These are phyloP conservation scores for Ursus arctos DNA, from an alignment of 2,113 vertebrate species.

Conservation along the genomic window DNA sequence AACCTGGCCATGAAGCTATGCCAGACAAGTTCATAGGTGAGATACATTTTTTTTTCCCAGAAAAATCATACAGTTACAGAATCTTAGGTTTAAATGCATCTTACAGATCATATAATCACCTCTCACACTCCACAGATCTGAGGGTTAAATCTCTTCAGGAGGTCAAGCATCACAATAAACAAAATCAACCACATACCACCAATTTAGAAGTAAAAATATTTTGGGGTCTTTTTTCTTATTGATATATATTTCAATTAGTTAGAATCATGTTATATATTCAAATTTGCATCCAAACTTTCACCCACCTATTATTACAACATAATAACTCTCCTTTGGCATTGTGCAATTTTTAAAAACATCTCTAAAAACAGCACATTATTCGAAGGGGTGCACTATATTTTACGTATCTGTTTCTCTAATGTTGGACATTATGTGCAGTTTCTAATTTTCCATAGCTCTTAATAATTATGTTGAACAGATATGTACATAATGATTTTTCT, in stretches of 20 bases:
- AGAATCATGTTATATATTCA: neutral
- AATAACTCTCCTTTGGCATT: neutral
- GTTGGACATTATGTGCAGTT: neutral
- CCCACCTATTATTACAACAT: neutral
- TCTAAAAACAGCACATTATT: neutral
- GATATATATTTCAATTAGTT: neutral
- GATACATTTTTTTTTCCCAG: neutral
- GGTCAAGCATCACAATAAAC: neutral
- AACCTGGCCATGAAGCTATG: neutral
- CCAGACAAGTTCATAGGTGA: conserved; percentile 52
- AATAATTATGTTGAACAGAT: neutral
- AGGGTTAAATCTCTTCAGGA: neutral
- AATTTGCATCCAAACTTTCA: neutral
- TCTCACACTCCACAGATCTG: neutral
- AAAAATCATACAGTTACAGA: neutral
- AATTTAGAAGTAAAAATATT: neutral
- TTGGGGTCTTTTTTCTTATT: neutral
- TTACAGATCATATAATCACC: neutral
- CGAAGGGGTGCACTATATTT: neutral
- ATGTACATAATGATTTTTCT: neutral
- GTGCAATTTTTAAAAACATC: neutral
- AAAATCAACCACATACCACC: neutral
- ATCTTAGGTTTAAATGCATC: neutral
- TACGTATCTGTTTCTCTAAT: neutral
- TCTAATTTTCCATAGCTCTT: neutral